phyloP scores from a whole-genome alignment of 2,113 vertebrate species.

The Onychorhynchus coronatus region DNA sequence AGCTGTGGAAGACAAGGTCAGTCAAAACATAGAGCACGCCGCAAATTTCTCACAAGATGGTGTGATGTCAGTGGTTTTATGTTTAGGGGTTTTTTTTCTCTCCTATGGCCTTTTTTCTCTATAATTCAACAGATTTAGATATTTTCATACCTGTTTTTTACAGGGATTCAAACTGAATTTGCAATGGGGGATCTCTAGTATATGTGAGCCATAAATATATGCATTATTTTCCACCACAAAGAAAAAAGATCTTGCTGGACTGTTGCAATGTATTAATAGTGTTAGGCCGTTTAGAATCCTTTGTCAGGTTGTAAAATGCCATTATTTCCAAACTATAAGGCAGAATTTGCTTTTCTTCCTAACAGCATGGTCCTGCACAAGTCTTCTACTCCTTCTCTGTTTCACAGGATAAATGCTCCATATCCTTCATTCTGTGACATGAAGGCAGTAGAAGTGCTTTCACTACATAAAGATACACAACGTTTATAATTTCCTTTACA shows the following conservation, averaged over 20 bases:
- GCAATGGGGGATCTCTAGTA: neutral
- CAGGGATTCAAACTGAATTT: slow-evolving; percentile 34
- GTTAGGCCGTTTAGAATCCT: neutral
- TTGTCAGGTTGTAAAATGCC: neutral
- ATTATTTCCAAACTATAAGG: neutral
- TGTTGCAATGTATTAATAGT: neutral
- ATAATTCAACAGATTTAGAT: neutral
- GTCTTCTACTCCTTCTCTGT: neutral
- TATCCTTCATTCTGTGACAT: neutral
- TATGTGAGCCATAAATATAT: neutral
- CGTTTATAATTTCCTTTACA: neutral
- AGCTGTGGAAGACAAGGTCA: slow-evolving; percentile 82
- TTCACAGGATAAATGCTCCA: neutral
- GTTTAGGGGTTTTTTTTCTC: neutral
- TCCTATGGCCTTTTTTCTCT: neutral
- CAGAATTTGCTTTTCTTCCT: neutral
- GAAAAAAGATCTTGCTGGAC: neutral
- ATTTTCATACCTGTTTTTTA: slow-evolving; percentile 2
- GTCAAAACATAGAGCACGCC: slow-evolving; percentile 8
- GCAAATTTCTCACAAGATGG: slow-evolving; percentile 30
- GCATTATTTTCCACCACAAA: neutral
- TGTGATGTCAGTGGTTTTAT: neutral
- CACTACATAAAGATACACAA: neutral
- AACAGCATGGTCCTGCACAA: neutral
- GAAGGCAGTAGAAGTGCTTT: neutral